phyloP scores from a whole-genome alignment of 2,888 invertebrate genomes.

The Linnaemya vulpina region DNA sequence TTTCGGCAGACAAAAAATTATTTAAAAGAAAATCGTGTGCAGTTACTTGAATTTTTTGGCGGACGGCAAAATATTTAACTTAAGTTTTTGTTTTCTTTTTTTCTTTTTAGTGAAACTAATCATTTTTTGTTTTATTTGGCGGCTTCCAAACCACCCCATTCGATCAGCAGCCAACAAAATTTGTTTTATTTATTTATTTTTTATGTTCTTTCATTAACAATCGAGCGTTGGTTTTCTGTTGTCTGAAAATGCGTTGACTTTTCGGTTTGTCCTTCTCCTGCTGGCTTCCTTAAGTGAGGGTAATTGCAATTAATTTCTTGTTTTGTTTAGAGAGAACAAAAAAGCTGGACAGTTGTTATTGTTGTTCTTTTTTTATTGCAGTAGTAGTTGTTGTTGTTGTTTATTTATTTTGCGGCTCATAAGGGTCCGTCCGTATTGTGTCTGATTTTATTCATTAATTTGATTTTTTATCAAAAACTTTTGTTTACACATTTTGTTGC shows the following conservation, averaged over 20 bases:
- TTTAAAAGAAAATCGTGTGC: constrained; percentile 45
- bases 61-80: constrained; percentile 31
- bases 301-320: constrained; percentile 75
- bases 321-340: constrained; percentile 72
- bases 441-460: constrained; percentile 63
- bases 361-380: constrained; percentile 71
- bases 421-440: constrained; percentile 56
- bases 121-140: constrained; percentile 28
- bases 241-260: constrained; percentile 46
- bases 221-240: neutral
- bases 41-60: constrained; percentile 47
- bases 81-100: neutral
- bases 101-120: constrained; percentile 47
- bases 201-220: constrained; percentile 2
- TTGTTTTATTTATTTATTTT: neutral
- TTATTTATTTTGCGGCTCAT: constrained; percentile 69
- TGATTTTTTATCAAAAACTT: constrained; percentile 61
- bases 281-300: constrained; percentile 71
- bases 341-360: constrained; percentile 74
- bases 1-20: constrained; percentile 26
- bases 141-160: constrained; percentile 16
- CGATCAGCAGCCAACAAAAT: neutral
- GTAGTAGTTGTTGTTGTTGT: constrained; percentile 27
- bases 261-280: constrained; percentile 20
- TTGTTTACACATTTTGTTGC: constrained; percentile 64